Evolutionary conservation across 2,888 invertebrate species (phyloP).

Genomic region (Thymelicus acteon): DNA sequence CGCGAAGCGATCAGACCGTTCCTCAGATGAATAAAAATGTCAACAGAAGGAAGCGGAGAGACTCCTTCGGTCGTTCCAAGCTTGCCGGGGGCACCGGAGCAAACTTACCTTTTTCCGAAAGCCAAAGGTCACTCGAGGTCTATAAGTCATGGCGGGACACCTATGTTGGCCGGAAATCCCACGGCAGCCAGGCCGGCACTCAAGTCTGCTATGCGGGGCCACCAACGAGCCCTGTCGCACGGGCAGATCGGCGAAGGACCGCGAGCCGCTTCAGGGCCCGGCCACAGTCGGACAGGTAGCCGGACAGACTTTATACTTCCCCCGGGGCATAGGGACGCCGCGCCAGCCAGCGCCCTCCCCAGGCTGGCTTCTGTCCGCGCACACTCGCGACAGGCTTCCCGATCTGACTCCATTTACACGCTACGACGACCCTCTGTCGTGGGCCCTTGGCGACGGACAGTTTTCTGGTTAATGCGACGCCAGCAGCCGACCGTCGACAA

Average conservation of each 20-base stretch:
- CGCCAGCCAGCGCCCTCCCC: conserved; percentile 71
- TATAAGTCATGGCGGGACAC: conserved; percentile 92
- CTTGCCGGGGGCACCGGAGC: conserved; percentile 81
- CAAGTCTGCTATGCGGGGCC: conserved; percentile 89
- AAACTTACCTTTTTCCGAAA: conserved; percentile 81
- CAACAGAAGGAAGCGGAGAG: conserved; percentile 87
- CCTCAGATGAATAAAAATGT: conserved; percentile 88
- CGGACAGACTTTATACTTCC: conserved; percentile 96
- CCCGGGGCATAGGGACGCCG: conserved; percentile 91
- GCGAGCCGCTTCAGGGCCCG: conserved; percentile 75
- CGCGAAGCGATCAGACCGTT: conserved; percentile 63
- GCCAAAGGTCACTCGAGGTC: conserved; percentile 90
- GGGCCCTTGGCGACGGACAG: conserved; percentile 88
- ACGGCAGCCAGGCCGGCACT: conserved; percentile 87
- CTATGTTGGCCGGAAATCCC: conserved; percentile 74
- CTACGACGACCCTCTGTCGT: conserved; percentile 90
- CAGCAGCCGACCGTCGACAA: conserved; percentile 88
- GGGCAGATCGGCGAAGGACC: conserved; percentile 90
- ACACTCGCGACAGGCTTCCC: conserved; percentile 93
- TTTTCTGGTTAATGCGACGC: conserved; percentile 86
- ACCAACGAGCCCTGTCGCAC: conserved; percentile 94
- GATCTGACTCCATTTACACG: conserved; percentile 95
- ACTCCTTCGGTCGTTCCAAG: conserved; percentile 78
- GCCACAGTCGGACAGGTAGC: conserved; percentile 92
- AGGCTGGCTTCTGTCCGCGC: conserved; percentile 78